Evolutionary conservation across 2,113 vertebrate genomes (phyloP), one percentile per base, ranked within the genome.

Genomic region (Thunnus thynnus): DNA sequence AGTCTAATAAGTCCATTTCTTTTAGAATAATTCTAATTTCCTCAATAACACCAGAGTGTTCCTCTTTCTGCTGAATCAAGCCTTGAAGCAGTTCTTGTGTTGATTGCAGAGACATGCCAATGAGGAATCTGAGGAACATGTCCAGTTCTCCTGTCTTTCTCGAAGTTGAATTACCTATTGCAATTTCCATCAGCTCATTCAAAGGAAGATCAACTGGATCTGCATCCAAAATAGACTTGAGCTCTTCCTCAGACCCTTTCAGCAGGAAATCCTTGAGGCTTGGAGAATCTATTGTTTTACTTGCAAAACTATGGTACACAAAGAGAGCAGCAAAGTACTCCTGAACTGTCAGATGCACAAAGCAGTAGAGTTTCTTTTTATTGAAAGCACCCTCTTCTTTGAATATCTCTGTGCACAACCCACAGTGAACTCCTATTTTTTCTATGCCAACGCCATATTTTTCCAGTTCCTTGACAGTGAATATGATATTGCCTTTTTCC

Each of bases 321-420:
- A 76, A 83, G 16, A 88, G 73, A 57, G 78, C 82, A 13, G 82
- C 86, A 75, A 88, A 82, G 64, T 75, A 88, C 65, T 88, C 83
- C 46, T 85, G 82, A 60, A 88, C 51, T 18, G 83, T 85, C 76
- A 83, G 55, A 57, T 85, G 82, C 5, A 88, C 83, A 80, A 83
- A 88, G 57, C 78, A 82, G 57, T 41, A 88, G 46, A 56, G 56
- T 47, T 75, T 82, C 52, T 79, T 82, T 22, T 0, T 62, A 0
- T 20, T 0, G 17, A 82, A 72, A 20, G 54, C 27, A 0, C 16
- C 20, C 52, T 88, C 79, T 46, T 78, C 66, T 62, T 80, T 83
- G 6, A 88, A 67, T 58, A 85, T 70, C 48, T 61, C 17, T 48
- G 86, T 85, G 44, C 83, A 88, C 32, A 88, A 44, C 6, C 86